phyloP scores from a whole-genome alignment of 2,888 invertebrate species.

The Trissonchulus sp. region DNA sequence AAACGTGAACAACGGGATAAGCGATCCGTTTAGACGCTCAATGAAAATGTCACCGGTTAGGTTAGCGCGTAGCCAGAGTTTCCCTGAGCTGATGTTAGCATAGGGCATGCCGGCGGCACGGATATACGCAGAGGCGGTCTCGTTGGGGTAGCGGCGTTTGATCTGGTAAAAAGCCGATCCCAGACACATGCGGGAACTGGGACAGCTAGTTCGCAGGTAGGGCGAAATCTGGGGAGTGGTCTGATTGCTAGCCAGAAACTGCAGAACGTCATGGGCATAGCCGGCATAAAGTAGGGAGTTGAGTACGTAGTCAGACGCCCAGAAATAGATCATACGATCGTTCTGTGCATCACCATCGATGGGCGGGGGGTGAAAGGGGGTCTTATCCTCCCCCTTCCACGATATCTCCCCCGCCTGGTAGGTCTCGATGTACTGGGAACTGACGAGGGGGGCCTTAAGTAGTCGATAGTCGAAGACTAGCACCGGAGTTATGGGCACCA shows the following conservation, averaged over 20 bases:
- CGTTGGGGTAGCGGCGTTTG: neutral
- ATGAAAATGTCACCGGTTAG: neutral
- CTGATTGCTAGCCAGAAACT: neutral
- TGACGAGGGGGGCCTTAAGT: neutral
- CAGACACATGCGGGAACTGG: neutral
- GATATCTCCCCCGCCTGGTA: neutral
- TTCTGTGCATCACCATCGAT: neutral
- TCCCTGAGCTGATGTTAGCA: neutral
- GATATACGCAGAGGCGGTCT: neutral
- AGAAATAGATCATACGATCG: neutral
- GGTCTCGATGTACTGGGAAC: neutral
- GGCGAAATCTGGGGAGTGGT: neutral
- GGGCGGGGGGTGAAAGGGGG: neutral
- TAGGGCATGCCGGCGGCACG: neutral
- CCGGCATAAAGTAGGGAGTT: neutral
- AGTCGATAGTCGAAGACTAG: constrained; percentile 3
- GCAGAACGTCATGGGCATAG: constrained; percentile 1
- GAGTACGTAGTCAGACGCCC: neutral
- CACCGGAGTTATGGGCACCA: neutral
- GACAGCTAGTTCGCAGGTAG: constrained; percentile 16
- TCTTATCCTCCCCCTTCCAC: neutral
- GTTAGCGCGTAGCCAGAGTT: neutral
- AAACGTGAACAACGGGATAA: neutral
- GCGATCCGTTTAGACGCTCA: neutral
- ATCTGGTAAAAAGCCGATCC: neutral